phyloP scores from a whole-genome alignment of 30 jellyfish, hydroid and myxozoan genomes.

The Aurelia sp. region DNA sequence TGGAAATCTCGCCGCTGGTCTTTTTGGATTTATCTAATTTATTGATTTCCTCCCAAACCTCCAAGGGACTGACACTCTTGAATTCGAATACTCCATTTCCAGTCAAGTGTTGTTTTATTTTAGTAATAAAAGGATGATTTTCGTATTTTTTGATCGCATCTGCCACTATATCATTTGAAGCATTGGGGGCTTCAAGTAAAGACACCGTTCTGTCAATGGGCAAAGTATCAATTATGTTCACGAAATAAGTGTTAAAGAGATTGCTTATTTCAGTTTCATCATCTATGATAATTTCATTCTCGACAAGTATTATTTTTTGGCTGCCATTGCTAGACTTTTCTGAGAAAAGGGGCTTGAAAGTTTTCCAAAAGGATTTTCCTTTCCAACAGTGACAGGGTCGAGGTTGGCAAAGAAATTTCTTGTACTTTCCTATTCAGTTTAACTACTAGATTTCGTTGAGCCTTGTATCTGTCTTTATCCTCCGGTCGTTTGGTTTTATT shows the following conservation, averaged over 20 bases:
- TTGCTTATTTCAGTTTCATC: conserved; percentile 18
- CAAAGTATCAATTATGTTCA: conserved; percentile 22
- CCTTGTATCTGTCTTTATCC: background rate
- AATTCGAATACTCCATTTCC: background rate
- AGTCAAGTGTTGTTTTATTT: background rate
- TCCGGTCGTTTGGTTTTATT: no score
- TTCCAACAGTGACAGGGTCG: background rate
- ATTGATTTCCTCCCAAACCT: conserved; percentile 1
- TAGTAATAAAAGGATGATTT: background rate
- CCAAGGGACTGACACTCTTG: background rate
- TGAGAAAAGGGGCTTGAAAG: conserved; percentile 25
- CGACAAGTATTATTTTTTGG: no score
- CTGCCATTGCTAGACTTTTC: background rate
- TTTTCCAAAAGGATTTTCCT: conserved; percentile 8
- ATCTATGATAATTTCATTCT: background rate
- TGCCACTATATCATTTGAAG: background rate
- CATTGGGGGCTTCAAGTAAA: background rate
- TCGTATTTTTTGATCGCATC: background rate
- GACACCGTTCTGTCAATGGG: background rate
- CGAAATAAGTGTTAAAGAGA: conserved; percentile 10
- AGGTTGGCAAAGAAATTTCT: no score
- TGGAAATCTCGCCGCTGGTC: conserved; percentile 5
- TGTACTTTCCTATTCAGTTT: no score
- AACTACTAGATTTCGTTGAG: no score
- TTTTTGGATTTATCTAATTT: background rate